These are phyloP conservation scores for Epinephelus fuscoguttatus DNA, from an alignment of 2,113 vertebrate genomes.

Conservation along the genomic window DNA sequence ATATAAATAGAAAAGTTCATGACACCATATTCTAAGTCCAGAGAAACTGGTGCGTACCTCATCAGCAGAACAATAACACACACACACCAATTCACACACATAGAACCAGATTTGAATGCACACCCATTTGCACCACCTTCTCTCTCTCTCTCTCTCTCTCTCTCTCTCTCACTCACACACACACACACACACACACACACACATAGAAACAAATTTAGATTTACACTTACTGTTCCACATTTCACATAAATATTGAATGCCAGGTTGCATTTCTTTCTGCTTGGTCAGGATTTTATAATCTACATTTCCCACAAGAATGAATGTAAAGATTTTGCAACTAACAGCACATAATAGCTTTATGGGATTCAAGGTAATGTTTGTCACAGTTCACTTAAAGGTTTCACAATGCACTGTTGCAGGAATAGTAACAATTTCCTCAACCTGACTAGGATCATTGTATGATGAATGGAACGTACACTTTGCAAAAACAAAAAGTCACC, in stretches of 20 bases:
- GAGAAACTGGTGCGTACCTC: slow-evolving; percentile 6
- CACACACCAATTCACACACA: background rate
- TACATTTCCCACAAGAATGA: slow-evolving; percentile 55
- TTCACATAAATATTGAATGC: slow-evolving; percentile 26
- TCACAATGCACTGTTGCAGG: slow-evolving; percentile 36
- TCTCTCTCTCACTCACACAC: background rate
- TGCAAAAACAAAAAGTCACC: slow-evolving; percentile 19
- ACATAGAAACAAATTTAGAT: background rate
- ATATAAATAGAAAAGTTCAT: slow-evolving; percentile 45
- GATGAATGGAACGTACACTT: slow-evolving; percentile 43
- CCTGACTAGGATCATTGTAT: background rate
- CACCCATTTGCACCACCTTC: slow-evolving; percentile 1
- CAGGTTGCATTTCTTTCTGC: slow-evolving; percentile 54
- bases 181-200: no score
- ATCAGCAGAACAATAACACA: slow-evolving; percentile 21
- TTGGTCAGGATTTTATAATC: slow-evolving; percentile 52
- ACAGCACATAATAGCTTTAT: slow-evolving; percentile 38
- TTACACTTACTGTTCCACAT: background rate
- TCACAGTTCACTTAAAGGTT: slow-evolving; percentile 13
- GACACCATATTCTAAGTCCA: slow-evolving; percentile 15
- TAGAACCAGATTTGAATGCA: background rate
- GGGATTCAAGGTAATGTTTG: slow-evolving; percentile 14
- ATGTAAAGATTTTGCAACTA: slow-evolving; percentile 31
- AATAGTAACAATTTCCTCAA: background rate
- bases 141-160: background rate